These are phyloP conservation scores for Spheniscus mendiculus DNA, from an alignment of 2,113 vertebrate species.

Conservation along the genomic window DNA sequence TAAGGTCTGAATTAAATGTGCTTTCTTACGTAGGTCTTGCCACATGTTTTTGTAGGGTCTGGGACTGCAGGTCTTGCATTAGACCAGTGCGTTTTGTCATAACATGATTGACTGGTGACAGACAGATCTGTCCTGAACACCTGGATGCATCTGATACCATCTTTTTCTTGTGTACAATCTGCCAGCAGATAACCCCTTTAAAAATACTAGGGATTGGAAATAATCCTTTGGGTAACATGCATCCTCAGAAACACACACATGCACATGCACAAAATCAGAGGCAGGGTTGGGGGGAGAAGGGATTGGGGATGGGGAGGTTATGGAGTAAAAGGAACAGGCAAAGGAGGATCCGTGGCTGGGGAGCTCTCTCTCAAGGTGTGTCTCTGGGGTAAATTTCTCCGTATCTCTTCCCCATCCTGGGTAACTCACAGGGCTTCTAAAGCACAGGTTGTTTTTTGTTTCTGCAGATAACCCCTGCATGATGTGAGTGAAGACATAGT, in stretches of 20 bases:
- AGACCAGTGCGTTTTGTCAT: background rate
- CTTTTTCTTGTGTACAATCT: background rate
- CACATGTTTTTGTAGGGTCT: background rate
- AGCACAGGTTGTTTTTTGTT: background rate
- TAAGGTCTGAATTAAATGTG: background rate
- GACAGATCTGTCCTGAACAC: background rate
- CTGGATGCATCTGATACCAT: background rate
- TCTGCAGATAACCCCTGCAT: background rate
- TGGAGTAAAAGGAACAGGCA: background rate
- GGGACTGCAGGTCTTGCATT: background rate
- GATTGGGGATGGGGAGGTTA: background rate
- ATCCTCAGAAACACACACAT: background rate
- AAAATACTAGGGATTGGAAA: background rate
- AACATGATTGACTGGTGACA: background rate
- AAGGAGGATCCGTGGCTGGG: background rate
- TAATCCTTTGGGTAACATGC: background rate
- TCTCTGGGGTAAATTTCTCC: background rate
- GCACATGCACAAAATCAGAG: background rate
- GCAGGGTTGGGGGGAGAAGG: accelerated
- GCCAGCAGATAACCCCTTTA: background rate
- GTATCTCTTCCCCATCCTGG: background rate
- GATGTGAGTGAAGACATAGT: background rate
- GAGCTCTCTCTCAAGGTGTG: background rate
- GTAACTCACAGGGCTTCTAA: background rate
- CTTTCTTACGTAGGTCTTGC: background rate